Percentiles rank a stretch among this genome's conserved stretches.
phyloP scores from a whole-genome alignment of 2,113 vertebrate species.

The Clarias gariepinus region DNA sequence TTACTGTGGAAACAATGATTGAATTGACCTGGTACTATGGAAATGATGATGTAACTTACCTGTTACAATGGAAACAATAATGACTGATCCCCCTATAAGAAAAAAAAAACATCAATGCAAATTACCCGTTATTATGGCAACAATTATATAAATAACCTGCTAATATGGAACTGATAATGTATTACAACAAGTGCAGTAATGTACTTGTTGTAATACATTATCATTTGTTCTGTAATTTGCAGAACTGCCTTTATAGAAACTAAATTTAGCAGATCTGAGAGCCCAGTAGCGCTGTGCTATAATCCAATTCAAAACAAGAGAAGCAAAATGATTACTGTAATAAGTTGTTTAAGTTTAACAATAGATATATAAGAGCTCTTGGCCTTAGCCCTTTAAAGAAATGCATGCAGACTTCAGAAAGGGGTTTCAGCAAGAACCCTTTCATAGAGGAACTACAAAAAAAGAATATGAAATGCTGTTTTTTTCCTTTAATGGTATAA shows the following conservation, averaged over 20 bases:
- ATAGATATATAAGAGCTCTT: background rate
- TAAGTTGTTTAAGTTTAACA: background rate
- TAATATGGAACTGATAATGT: background rate
- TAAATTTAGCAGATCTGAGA: background rate
- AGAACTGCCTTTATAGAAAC: no score
- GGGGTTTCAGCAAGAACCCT: background rate
- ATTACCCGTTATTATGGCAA: no score
- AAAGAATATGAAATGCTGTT: background rate
- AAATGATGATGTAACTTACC: no score
- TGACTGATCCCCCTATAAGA: no score
- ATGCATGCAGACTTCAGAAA: background rate
- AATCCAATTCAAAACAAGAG: background rate
- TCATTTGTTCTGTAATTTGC: no score
- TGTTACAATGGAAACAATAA: no score
- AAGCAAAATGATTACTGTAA: background rate
- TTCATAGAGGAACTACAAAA: background rate
- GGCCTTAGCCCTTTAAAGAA: background rate
- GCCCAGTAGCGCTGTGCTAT: background rate
- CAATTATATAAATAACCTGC: background rate
- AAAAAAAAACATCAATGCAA: no score
- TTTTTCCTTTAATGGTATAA: background rate
- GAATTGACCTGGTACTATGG: no score
- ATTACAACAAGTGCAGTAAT: background rate
- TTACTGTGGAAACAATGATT: no score
- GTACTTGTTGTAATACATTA: no score